Evolutionary conservation across 2,888 invertebrate species (phyloP).

Genomic region (Heliconius cydno): DNA sequence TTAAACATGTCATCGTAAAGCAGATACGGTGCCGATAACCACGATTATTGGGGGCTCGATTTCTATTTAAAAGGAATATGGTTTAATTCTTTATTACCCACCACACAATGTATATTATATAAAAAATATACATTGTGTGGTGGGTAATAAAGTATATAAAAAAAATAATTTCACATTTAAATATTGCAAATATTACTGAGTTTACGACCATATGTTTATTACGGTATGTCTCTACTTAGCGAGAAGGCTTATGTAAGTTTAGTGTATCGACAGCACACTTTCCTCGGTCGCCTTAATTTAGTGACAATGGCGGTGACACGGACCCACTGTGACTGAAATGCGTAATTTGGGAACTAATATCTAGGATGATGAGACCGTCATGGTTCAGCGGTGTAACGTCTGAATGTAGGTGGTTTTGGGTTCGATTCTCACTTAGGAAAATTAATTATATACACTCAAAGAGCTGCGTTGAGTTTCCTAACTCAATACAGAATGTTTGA

Average conservation of each 20-base stretch:
- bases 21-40: too few species aligned
- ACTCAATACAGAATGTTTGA: too few species aligned
- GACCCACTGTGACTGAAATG: constrained; percentile 10
- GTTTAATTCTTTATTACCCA: too few species aligned
- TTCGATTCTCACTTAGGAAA: background rate
- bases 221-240: constrained; percentile 60
- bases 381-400: background rate
- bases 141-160: too few species aligned
- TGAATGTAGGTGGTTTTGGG: background rate
- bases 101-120: background rate
- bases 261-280: constrained; percentile 37
- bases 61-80: too few species aligned
- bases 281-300: constrained; percentile 34
- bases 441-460: too few species aligned
- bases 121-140: too few species aligned
- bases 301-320: constrained; percentile 30
- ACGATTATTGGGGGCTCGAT: too few species aligned
- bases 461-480: too few species aligned
- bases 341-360: constrained; percentile 5
- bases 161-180: constrained; percentile 9
- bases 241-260: constrained; percentile 56
- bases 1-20: too few species aligned
- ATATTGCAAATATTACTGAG: constrained; percentile 8
- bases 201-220: constrained; percentile 28
- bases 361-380: background rate